A percentile compares a stretch with the other conserved stretches of the same genome.
Evolutionary conservation across 2,888 invertebrate genomes (phyloP).

Genomic region (Drosophila mercatorum): DNA sequence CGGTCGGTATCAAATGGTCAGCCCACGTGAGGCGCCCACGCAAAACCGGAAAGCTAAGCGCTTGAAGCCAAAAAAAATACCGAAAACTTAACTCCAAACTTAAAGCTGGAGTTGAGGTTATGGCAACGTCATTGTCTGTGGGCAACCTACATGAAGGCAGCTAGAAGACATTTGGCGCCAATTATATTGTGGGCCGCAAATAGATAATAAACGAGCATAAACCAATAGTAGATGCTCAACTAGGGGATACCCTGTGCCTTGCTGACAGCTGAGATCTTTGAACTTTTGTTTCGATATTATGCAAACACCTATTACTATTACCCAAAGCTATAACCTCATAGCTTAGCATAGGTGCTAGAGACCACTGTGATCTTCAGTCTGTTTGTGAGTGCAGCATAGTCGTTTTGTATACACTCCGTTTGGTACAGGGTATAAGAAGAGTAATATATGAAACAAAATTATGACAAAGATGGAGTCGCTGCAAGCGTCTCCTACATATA

Average conservation of each 20-base stretch:
- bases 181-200: conserved; percentile 53
- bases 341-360: too few relatives aligned
- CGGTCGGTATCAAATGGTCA: conserved; percentile 33
- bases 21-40: conserved; percentile 54
- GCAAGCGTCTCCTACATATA: conserved; percentile 36
- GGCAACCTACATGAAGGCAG: conserved; percentile 27
- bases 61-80: conserved; percentile 41
- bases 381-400: neutral
- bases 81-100: conserved; percentile 22
- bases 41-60: conserved; percentile 51
- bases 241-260: neutral
- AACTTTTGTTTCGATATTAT: neutral
- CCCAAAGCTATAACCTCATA: too few relatives aligned
- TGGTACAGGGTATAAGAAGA: conserved; percentile 4
- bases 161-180: conserved; percentile 56
- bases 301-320: neutral
- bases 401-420: neutral
- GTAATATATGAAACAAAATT: conserved; percentile 45
- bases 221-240: neutral
- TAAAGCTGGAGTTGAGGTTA: conserved; percentile 29
- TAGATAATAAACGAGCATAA: conserved; percentile 8
- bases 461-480: conserved; percentile 42
- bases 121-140: conserved; percentile 30
- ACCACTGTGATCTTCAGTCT: neutral
- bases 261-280: neutral